Conservation (phyloP, 2,113 vertebrate species). For the Syngnathus scovelli region DNA sequence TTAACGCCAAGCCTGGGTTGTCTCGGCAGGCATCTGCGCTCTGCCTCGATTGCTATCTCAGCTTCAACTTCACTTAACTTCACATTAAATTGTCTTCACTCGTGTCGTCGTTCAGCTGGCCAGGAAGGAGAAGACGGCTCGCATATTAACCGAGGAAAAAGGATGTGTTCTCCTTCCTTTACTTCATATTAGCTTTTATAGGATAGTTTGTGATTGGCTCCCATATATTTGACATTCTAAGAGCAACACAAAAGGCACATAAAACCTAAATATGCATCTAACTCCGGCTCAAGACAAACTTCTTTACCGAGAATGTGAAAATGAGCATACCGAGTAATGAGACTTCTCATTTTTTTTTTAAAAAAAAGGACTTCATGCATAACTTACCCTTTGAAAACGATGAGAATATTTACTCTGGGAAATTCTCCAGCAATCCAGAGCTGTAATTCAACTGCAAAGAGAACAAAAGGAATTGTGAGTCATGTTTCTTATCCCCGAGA, state of each 20-base stretch:
- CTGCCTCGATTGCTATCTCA: constrained; percentile 58
- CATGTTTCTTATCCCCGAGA: constrained; percentile 36
- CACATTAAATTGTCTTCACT: constrained; percentile 56
- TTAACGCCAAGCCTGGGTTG: constrained; percentile 48
- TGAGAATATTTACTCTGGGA: constrained; percentile 29
- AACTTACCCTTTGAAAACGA: constrained; percentile 15
- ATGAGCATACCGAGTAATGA: constrained; percentile 24
- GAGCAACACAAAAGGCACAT: constrained; percentile 25
- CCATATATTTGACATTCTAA: neutral
- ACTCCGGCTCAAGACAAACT: constrained; percentile 29
- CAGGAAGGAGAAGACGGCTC: constrained; percentile 44
- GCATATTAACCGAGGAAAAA: constrained; percentile 65
- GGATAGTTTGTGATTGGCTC: neutral
- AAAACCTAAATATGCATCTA: constrained; percentile 22
- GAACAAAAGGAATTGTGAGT: constrained; percentile 30
- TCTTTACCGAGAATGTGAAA: constrained; percentile 21
- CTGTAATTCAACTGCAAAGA: constrained; percentile 30
- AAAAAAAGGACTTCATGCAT: constrained; percentile 30
- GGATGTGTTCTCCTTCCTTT: constrained; percentile 49
- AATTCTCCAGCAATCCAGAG: constrained; percentile 13
- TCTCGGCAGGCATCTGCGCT: constrained; percentile 59
- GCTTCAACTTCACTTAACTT: constrained; percentile 68
- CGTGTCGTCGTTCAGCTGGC: constrained; percentile 53
- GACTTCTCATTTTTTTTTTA: constrained; percentile 18
- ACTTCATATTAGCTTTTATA: neutral